A percentile compares a stretch with the other conserved stretches of the same genome.
These are phyloP conservation scores for Heterodera carotae DNA, from an alignment of 1,140 invertebrate genomes.

Conservation along the genomic window DNA sequence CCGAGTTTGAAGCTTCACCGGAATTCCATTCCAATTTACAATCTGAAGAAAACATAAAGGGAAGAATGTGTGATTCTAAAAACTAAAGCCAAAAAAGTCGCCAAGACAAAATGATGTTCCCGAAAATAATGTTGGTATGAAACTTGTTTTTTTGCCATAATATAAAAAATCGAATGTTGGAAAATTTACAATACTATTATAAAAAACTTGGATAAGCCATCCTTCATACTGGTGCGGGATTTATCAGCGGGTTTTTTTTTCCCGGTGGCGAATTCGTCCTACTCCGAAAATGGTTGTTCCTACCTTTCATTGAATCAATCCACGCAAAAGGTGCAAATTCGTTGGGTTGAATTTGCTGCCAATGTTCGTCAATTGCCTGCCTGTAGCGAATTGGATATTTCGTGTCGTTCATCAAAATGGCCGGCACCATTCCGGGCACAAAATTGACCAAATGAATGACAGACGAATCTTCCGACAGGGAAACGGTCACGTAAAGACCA, in stretches of 20 bases:
- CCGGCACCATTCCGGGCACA: conserved; percentile 79
- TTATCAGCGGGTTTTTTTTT: too few relatives aligned
- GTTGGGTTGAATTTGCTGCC: conserved; percentile 42
- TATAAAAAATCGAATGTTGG: too few relatives aligned
- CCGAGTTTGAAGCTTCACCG: conserved; percentile 46
- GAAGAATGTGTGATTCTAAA: background rate
- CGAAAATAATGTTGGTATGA: too few relatives aligned
- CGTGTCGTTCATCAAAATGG: conserved; percentile 82
- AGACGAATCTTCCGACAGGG: conserved; percentile 84
- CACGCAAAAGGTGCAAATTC: conserved; percentile 51
- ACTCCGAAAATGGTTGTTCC: too few relatives aligned
- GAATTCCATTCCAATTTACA: conserved; percentile 54
- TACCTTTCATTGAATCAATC: conserved; percentile 29
- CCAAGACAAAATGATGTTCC: too few relatives aligned
- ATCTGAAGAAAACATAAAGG: conserved; percentile 35
- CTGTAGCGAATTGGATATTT: conserved; percentile 67
- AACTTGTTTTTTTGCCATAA: too few relatives aligned
- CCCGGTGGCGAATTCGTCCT: too few relatives aligned
- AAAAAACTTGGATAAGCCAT: too few relatives aligned
- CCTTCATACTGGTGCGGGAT: too few relatives aligned
- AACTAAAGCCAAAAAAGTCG: background rate
- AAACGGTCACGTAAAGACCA: conserved; percentile 85
- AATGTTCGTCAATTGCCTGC: conserved; percentile 65
- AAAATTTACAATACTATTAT: too few relatives aligned
- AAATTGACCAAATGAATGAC: conserved; percentile 83